These are phyloP conservation scores for Felis chaus DNA, from an alignment of 2,113 vertebrate species.

Conservation along the genomic window DNA sequence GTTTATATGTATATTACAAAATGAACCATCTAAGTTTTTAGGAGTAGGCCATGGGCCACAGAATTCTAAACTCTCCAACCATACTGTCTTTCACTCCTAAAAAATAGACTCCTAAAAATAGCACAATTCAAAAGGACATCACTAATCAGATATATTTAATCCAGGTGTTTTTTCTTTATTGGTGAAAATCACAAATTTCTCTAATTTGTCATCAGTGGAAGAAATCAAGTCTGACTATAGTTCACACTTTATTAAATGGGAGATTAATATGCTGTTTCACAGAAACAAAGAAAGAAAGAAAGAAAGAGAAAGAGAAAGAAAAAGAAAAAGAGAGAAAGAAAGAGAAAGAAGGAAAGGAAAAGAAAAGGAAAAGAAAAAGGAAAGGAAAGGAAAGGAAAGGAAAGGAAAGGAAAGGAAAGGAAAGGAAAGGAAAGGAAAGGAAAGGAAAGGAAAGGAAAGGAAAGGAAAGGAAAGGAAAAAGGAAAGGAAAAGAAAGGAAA, in stretches of 20 bases:
- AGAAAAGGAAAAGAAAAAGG: neutral
- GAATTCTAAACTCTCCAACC: neutral
- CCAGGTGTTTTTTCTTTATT: neutral
- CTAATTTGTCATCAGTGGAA: neutral
- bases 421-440: no score
- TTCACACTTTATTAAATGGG: neutral
- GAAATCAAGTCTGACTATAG: constrained; percentile 2
- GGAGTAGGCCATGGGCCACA: neutral
- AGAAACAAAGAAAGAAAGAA: neutral
- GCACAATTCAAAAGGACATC: neutral
- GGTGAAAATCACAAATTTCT: neutral
- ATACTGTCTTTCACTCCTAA: neutral
- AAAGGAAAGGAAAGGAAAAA: neutral
- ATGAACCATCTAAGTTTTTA: neutral
- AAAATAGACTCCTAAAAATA: neutral
- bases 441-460: neutral
- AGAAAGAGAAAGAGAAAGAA: no score
- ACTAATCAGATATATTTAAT: neutral
- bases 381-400: no score
- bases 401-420: no score
- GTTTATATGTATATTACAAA: neutral
- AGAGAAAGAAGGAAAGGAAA: no score
- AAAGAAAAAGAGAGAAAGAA: no score
- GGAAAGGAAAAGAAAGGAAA: no score
- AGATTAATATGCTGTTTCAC: neutral